These are phyloP conservation scores for Capitella teleta DNA, from an alignment of 1,140 invertebrate genomes.

Conservation along the genomic window DNA sequence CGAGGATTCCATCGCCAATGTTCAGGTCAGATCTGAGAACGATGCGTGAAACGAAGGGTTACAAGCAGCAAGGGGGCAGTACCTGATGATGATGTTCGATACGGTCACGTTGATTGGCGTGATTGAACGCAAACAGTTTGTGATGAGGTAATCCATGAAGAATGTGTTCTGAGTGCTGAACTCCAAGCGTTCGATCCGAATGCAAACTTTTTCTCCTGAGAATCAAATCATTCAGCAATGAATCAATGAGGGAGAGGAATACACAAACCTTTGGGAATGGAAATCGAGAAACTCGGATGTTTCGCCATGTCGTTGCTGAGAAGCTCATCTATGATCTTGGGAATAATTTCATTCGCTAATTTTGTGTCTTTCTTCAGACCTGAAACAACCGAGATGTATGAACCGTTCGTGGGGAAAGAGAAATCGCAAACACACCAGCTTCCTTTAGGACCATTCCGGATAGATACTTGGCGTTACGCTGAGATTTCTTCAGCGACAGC, in stretches of 20 bases:
- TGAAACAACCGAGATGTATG: too few relatives aligned
- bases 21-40: not conserved
- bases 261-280: not conserved
- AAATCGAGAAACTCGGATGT: not conserved
- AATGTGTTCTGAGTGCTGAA: not conserved
- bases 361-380: not conserved
- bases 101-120: not conserved
- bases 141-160: not conserved
- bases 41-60: not conserved
- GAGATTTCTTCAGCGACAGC: too few relatives aligned
- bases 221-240: not conserved
- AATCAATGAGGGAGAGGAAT: not conserved
- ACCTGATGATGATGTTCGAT: not conserved
- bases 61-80: not conserved
- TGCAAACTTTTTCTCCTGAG: not conserved
- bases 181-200: not conserved
- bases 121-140: not conserved
- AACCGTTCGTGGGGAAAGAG: too few relatives aligned
- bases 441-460: too few relatives aligned
- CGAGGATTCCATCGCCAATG: not conserved
- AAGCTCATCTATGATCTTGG: not conserved
- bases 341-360: not conserved
- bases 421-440: too few relatives aligned
- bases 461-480: too few relatives aligned
- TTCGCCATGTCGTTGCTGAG: not conserved